Conservation (phyloP, 1,140 invertebrate genomes). For the Brachionus plicatilis region DNA sequence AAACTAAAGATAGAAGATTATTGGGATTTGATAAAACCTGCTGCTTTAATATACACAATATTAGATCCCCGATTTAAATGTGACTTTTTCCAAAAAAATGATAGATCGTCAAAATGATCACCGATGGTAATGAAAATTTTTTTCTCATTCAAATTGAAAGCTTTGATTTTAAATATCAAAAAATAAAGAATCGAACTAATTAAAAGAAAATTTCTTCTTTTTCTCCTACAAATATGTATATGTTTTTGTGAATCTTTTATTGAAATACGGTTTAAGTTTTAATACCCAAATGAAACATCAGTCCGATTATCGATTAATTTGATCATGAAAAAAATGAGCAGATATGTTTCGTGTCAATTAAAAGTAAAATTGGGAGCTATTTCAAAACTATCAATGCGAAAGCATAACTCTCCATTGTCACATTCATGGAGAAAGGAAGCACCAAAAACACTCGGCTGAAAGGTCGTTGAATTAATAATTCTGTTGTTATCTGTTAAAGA, state of each 20-base stretch:
- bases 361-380: neutral
- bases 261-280: neutral
- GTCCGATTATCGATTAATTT: conserved; percentile 9
- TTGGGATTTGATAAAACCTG: neutral
- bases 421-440: neutral
- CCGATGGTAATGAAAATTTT: conserved; percentile 12
- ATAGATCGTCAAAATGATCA: neutral
- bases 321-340: neutral
- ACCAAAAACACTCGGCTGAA: neutral
- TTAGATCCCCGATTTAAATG: neutral
- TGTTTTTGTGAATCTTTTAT: neutral
- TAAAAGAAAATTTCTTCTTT: neutral
- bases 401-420: neutral
- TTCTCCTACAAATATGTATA: neutral
- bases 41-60: neutral
- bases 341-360: neutral
- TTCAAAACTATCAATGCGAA: neutral
- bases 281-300: neutral
- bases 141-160: conserved; percentile 15
- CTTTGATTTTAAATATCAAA: neutral
- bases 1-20: neutral
- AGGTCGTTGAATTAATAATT: neutral
- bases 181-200: neutral
- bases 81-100: neutral
- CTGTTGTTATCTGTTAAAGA: neutral